Evolutionary conservation across 2,797 vertebrate genomes (phyloP).

Genomic region (Lepus oiostolus): DNA sequence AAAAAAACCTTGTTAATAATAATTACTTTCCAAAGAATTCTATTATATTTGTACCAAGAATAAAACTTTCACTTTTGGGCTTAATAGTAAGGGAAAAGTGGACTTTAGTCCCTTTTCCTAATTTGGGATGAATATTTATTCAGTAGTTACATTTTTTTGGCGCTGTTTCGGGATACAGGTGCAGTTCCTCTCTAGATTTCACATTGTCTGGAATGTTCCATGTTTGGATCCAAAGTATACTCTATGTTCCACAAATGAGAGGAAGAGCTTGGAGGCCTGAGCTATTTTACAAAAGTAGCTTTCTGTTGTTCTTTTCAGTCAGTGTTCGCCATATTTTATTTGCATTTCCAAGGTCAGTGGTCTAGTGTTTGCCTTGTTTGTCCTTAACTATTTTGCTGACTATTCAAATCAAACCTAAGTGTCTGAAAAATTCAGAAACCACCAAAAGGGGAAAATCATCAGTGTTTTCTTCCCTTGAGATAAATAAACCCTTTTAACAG

Average conservation of each 20-base stretch:
- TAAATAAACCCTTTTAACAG: slow-evolving; percentile 35
- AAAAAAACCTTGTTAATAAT: background rate
- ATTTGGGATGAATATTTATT: slow-evolving; percentile 69
- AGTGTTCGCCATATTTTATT: slow-evolving; percentile 8
- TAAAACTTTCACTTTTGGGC: slow-evolving; percentile 74
- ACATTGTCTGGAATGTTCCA: slow-evolving; percentile 81
- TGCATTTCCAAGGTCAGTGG: background rate
- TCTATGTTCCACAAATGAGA: slow-evolving; percentile 72
- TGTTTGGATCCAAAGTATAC: slow-evolving; percentile 80
- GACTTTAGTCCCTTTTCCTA: slow-evolving; percentile 50
- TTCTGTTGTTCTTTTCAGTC: background rate
- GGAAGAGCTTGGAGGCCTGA: slow-evolving; percentile 65
- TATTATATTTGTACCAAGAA: slow-evolving; percentile 14
- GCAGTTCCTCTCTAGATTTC: slow-evolving; percentile 78
- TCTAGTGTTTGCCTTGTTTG: background rate
- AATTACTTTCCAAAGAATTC: background rate
- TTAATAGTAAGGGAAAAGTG: slow-evolving; percentile 1
- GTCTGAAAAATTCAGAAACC: slow-evolving; percentile 59
- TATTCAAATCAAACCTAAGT: slow-evolving; percentile 16
- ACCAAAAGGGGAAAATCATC: background rate
- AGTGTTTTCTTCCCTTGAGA: background rate
- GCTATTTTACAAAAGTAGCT: slow-evolving; percentile 59
- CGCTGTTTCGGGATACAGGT: slow-evolving; percentile 72
- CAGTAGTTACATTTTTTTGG: slow-evolving; percentile 69
- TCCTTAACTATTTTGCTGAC: background rate